Conservation (phyloP, 2,113 vertebrate genomes). For the Irena cyanogastra region DNA sequence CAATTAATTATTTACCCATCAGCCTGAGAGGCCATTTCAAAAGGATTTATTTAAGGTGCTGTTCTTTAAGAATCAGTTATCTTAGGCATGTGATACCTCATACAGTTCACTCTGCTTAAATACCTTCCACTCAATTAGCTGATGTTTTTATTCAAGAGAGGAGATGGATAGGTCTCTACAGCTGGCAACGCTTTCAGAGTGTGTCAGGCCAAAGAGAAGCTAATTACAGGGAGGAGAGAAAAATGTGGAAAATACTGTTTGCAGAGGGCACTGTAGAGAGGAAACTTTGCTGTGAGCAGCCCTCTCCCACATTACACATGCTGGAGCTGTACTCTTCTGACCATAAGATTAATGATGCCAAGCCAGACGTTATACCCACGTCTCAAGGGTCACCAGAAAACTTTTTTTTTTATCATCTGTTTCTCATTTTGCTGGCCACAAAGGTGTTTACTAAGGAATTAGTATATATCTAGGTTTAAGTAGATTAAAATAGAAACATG, state of each 20-base stretch:
- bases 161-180: slow-evolving; percentile 47
- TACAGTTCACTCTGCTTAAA: slow-evolving; percentile 12
- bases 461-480: slow-evolving; percentile 51
- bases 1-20: slow-evolving; percentile 30
- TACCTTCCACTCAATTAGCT: slow-evolving; percentile 36
- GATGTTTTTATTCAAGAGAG: slow-evolving; percentile 39
- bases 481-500: slow-evolving; percentile 55
- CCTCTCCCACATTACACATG: slow-evolving; percentile 58
- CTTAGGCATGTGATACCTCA: slow-evolving; percentile 3
- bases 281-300: slow-evolving; percentile 51
- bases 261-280: slow-evolving; percentile 15
- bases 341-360: slow-evolving; percentile 65
- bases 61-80: slow-evolving; percentile 25
- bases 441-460: slow-evolving; percentile 56
- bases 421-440: slow-evolving; percentile 43
- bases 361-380: slow-evolving; percentile 40
- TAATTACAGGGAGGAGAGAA: slow-evolving; percentile 30
- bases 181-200: not conserved
- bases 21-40: slow-evolving; percentile 8
- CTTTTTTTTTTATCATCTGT: slow-evolving; percentile 56
- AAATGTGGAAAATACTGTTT: slow-evolving; percentile 52
- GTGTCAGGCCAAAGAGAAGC: slow-evolving; percentile 39
- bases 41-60: slow-evolving; percentile 47
- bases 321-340: slow-evolving; percentile 49
- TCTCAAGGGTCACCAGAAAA: slow-evolving; percentile 53